Percentiles rank a stretch among this genome's conserved stretches.
Conservation (phyloP, 2,888 invertebrate genomes). For the Rhorus exstirpatorius region DNA sequence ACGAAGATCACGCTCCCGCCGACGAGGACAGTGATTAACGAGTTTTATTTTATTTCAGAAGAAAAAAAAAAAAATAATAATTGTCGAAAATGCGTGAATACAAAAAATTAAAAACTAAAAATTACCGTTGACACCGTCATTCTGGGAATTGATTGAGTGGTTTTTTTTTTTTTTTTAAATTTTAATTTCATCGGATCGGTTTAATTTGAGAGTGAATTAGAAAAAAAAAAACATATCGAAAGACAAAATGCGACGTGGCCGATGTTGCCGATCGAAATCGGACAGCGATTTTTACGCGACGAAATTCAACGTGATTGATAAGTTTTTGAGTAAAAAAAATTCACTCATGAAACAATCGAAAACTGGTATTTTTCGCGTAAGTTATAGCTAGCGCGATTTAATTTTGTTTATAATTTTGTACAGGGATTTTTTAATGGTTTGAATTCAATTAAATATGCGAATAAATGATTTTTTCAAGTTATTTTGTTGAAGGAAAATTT, state of each 20-base stretch:
- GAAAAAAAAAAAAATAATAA: conserved; percentile 25
- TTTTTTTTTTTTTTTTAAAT: background rate
- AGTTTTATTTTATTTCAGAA: conserved; percentile 9
- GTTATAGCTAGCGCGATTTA: conserved; percentile 53
- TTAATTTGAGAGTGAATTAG: background rate
- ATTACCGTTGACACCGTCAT: background rate
- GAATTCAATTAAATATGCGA: background rate
- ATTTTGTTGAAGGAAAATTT: too few relatives aligned
- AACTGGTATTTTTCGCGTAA: conserved; percentile 74
- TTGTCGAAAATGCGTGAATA: conserved; percentile 20
- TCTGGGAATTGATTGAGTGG: background rate
- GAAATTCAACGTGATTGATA: conserved; percentile 77
- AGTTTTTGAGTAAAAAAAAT: conserved; percentile 74
- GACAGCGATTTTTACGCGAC: conserved; percentile 70
- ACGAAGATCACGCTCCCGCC: conserved; percentile 73
- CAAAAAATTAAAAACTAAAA: conserved; percentile 5
- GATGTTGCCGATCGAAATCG: conserved; percentile 73
- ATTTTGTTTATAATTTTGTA: background rate
- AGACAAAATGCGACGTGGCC: conserved; percentile 35
- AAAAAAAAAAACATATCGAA: too few relatives aligned
- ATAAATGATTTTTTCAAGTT: too few relatives aligned
- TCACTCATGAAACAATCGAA: conserved; percentile 73
- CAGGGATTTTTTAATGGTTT: background rate
- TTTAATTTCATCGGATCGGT: background rate
- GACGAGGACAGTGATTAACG: conserved; percentile 74